Evolutionary conservation across 1,140 invertebrate species (phyloP).

Genomic region (Zaprionus gabonicus): DNA sequence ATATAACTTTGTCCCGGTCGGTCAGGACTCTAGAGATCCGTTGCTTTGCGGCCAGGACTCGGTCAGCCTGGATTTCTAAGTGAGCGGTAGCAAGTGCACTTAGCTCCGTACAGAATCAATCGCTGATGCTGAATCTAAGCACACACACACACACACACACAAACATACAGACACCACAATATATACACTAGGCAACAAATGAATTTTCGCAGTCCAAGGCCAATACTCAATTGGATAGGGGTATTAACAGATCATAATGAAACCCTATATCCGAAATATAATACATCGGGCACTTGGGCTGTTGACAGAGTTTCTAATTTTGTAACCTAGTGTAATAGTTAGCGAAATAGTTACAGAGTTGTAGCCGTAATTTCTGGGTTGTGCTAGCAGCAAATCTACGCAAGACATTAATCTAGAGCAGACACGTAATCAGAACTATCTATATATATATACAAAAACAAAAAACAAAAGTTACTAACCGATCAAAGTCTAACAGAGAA

Average conservation of each 20-base stretch:
- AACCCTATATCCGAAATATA: too few species aligned
- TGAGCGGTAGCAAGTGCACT: constrained; percentile 30
- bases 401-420: constrained; percentile 69
- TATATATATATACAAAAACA: constrained; percentile 29
- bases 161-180: constrained; percentile 4
- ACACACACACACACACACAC: constrained; percentile 14
- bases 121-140: constrained; percentile 72
- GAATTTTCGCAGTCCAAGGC: background rate
- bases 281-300: background rate
- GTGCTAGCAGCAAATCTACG: constrained; percentile 64
- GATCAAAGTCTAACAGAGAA: constrained; percentile 63
- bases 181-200: constrained; percentile 10
- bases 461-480: constrained; percentile 67
- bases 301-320: background rate
- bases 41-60: constrained; percentile 44
- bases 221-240: background rate
- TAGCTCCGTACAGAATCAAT: constrained; percentile 52
- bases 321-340: constrained; percentile 27
- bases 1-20: constrained; percentile 51
- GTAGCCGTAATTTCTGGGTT: constrained; percentile 69
- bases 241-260: too few species aligned
- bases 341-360: constrained; percentile 56
- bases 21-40: constrained; percentile 52
- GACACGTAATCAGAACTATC: constrained; percentile 17
- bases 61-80: constrained; percentile 23